These are phyloP conservation scores for Stichopus horrens DNA, from an alignment of 53 echinoderm and acorn worm genomes.

Conservation along the genomic window DNA sequence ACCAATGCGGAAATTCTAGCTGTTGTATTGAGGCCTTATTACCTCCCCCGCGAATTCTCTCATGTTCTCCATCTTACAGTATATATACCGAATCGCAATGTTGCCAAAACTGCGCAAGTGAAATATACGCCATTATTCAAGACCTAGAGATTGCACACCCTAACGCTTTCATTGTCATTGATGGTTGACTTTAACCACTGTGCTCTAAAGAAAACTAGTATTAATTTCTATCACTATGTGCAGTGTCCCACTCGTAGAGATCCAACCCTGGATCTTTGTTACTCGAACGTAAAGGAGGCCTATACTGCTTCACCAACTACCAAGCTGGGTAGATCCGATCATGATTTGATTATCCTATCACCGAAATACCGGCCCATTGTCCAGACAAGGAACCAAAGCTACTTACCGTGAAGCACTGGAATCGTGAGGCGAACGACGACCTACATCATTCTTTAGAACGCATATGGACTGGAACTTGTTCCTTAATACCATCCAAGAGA, in stretches of 20 bases:
- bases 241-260: slow-evolving; percentile 16
- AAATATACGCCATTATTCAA: slow-evolving; percentile 9
- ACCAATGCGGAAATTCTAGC: slow-evolving; percentile 48
- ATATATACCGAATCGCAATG: slow-evolving; percentile 20
- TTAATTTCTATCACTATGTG: slow-evolving; percentile 14
- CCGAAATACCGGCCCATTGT: slow-evolving; percentile 45
- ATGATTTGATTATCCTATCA: slow-evolving; percentile 23
- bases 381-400: slow-evolving; percentile 10
- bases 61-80: slow-evolving; percentile 31
- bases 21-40: slow-evolving; percentile 50
- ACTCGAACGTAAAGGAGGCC: slow-evolving; percentile 35
- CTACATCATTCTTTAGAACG: background rate
- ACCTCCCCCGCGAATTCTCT: slow-evolving; percentile 45
- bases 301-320: slow-evolving; percentile 23
- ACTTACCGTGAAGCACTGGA: slow-evolving; percentile 21
- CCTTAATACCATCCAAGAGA: background rate
- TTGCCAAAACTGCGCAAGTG: slow-evolving; percentile 20
- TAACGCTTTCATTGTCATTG: slow-evolving; percentile 39
- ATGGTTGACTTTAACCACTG: slow-evolving; percentile 47
- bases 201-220: slow-evolving; percentile 30
- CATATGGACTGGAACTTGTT: slow-evolving; percentile 21
- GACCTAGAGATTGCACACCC: slow-evolving; percentile 41
- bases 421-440: background rate
- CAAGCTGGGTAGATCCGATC: slow-evolving; percentile 37
- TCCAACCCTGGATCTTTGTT: slow-evolving; percentile 19